phyloP scores from a whole-genome alignment of 1,140 invertebrate species.

The Hermatobates lingyangjiaoensis region DNA sequence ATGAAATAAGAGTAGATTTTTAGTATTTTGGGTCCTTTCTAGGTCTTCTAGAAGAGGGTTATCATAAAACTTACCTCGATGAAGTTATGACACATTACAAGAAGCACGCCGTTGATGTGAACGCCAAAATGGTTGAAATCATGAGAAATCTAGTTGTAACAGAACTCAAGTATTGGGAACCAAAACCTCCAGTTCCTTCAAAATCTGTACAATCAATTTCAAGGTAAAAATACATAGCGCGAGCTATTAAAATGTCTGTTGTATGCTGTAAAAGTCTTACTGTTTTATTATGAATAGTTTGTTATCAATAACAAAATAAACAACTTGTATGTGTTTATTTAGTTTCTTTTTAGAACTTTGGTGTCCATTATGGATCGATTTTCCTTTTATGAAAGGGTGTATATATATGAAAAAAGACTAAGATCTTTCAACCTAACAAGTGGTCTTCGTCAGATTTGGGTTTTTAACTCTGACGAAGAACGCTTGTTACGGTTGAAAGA shows the following conservation, averaged over 20 bases:
- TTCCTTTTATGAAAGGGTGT: not conserved
- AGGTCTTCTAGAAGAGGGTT: constrained; percentile 17
- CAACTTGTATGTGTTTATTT: no score
- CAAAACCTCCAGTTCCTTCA: constrained; percentile 86
- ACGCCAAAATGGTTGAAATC: constrained; percentile 74
- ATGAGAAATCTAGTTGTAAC: constrained; percentile 62
- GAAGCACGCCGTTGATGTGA: constrained; percentile 74
- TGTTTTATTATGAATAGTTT: not conserved
- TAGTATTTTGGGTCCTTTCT: no score
- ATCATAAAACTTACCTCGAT: constrained; percentile 13
- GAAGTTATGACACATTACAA: constrained; percentile 15
- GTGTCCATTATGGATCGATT: not conserved
- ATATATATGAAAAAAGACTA: not conserved
- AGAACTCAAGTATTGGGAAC: constrained; percentile 71
- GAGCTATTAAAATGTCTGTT: not conserved
- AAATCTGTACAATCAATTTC: constrained; percentile 79
- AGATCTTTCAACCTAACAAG: no score
- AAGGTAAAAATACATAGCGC: constrained; percentile 23
- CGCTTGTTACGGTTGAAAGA: no score
- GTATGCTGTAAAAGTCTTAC: not conserved
- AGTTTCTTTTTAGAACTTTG: not conserved
- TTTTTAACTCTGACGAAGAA: no score
- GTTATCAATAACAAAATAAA: not conserved
- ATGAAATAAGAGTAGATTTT: no score
- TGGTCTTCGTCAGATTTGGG: no score